Conservation (phyloP, 2,113 vertebrate genomes). For the Myrmecobius fasciatus region DNA sequence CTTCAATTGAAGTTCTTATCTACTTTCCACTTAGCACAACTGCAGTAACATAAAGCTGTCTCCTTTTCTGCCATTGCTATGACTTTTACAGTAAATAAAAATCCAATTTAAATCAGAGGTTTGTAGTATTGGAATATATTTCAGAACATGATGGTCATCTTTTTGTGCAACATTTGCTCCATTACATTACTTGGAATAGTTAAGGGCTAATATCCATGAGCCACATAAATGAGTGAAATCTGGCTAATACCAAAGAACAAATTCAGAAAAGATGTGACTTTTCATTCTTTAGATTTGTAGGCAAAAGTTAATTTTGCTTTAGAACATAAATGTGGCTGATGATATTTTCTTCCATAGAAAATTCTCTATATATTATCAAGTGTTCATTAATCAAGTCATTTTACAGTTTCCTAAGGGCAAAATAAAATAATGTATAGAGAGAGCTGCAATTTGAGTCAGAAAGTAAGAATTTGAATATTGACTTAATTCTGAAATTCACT, state of each 20-base stretch:
- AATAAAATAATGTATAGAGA: background rate
- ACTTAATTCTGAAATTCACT: background rate
- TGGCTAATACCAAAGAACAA: slow-evolving; percentile 39
- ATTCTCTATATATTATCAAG: background rate
- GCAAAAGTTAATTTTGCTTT: slow-evolving; percentile 35
- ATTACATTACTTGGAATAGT: slow-evolving; percentile 5
- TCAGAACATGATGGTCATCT: background rate
- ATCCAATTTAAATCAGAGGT: background rate
- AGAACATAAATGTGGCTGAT: slow-evolving; percentile 1
- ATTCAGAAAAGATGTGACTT: background rate
- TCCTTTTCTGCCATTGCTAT: background rate
- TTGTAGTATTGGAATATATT: background rate
- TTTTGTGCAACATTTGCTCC: background rate
- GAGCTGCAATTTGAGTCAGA: background rate
- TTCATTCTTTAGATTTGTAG: slow-evolving; percentile 11
- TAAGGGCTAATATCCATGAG: background rate
- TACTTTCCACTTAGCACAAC: slow-evolving; percentile 43
- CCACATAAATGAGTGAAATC: background rate
- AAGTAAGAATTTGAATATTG: background rate
- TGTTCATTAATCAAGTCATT: background rate
- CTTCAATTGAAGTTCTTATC: slow-evolving; percentile 51
- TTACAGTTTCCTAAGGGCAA: background rate
- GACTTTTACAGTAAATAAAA: slow-evolving; percentile 48
- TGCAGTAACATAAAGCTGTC: background rate
- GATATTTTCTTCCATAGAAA: background rate